Conservation (phyloP, 2,797 vertebrate genomes). For the Sebastes trivittatus region DNA sequence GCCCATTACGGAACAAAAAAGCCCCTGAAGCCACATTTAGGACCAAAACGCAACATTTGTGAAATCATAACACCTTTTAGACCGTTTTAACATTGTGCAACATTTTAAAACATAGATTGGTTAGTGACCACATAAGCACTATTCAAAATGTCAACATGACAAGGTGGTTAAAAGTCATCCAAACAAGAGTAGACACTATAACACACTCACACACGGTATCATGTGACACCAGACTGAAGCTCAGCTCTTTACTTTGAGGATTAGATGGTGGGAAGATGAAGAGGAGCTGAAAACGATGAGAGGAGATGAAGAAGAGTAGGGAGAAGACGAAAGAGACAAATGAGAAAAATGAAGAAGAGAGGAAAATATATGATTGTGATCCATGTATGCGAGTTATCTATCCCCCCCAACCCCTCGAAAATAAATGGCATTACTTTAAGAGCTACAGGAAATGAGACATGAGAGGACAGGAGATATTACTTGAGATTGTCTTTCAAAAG, state of each 20-base stretch:
- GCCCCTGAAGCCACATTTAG: background rate
- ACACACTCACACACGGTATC: background rate
- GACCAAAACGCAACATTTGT: background rate
- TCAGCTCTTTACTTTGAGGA: background rate
- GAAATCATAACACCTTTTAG: background rate
- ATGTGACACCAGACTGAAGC: background rate
- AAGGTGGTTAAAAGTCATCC: background rate
- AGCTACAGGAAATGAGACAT: conserved; percentile 3
- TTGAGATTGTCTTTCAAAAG: conserved; percentile 17
- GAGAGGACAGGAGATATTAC: background rate
- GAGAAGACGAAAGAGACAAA: background rate
- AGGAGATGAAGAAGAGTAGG: background rate
- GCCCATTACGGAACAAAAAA: background rate
- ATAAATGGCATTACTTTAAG: background rate
- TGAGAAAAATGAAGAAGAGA: background rate
- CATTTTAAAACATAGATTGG: background rate
- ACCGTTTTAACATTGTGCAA: background rate
- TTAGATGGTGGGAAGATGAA: background rate
- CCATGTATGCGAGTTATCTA: background rate
- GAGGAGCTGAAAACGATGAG: background rate
- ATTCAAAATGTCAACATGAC: background rate
- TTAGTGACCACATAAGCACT: background rate
- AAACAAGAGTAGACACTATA: background rate
- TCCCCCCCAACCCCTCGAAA: background rate
- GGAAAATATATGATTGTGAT: background rate